Base-by-base conservation (phyloP, 2,797 vertebrate species). In the Onychomys leucogaster region DNA sequence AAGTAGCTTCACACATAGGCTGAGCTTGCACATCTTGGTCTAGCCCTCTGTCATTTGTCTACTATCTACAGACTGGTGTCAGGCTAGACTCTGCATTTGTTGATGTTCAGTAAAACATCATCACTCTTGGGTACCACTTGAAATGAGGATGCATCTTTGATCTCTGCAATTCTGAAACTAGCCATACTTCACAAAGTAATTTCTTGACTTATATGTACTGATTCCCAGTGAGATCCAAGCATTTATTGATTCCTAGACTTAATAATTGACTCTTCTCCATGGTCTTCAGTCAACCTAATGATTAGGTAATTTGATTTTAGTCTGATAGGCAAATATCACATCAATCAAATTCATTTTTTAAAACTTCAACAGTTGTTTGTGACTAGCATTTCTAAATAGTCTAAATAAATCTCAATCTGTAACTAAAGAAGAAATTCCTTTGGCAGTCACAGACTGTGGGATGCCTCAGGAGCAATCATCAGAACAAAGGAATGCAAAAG, bases 351-450 rank as follows among this genome's bases (percentile, higher is more conserved):
- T 98, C 97, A 98, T 98, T 98, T 98, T 57, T 52, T 55, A 98
- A 98, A 96, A 98, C 98, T 99, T 96, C 97, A 98, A 78, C 55
- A 81, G 94, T 61, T 94, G 96, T 95, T 95, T 98, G 97, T 98
- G 98, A 99, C 87, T 98, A 98, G 94, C 98, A 99, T 98, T 98
- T 98, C 96, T 98, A 99, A 99, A 98, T 91, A 96, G 76, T 97
- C 97, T 98, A 99, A 99, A 99, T 99, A 99, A 99, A 99, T 99
- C 97, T 99, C 99, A 98, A 98, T 99, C 97, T 98, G 97, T 98
- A 98, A 98, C 97, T 98, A 98, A 99, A 99, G 98, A 98, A 95
- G 93, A 95, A 94, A 69, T 67, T 98, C 82, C 97, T 88, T 97
- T 98, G 84, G 73, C 78, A 97, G 95, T 85, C 97, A 41, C 27